Evolutionary conservation across 2,113 vertebrate species (phyloP), one percentile per base, ranked within the genome.

Genomic region (Chlamydotis undulata): DNA sequence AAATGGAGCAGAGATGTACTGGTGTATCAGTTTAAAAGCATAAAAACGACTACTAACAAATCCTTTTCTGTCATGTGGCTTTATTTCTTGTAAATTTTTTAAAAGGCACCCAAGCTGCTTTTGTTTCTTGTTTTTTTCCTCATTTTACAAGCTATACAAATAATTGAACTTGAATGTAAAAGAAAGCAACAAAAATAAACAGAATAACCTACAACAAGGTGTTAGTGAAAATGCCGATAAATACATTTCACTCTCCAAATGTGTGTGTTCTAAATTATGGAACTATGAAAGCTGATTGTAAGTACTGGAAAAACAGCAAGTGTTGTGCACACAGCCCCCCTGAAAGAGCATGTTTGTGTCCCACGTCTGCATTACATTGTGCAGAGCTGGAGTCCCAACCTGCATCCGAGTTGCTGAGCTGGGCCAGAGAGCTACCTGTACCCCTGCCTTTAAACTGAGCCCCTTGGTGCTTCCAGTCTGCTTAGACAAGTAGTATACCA

Each of bases 251-350:
- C 9, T 91, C 19, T 75, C 23, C 7, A 87, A 52, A 69, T 59
- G 3, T 33, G 57, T 59, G 3, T 33, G 57, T 63, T 74, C n/a
- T 77, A 60, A 75, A 84, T 56, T 78, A 43, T 9, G 9, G 39
- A 68, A 33, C 22, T 23, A 13, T 19, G 19, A 68, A 74, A 70
- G 24, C 9, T 67, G 26, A 45, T 12, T n/a, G 10, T 29, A 84
- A 63, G 13, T 43, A 14, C 33, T 19, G 12, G 60, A 52, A 80
- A 63, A 77, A 25, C 26, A 35, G 4, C 6, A 68, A 56, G 22
- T 2, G 1, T 19, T 83, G 8, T 29, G 41, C 17, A 67, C n/a
- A 37, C 4, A 65, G 1, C 0, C 3, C 3, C 8, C 18, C 10
- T 0, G 0, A 35, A 23, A 65, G 22, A 55, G 4, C 47, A 65